Base-by-base conservation (phyloP, 2,888 invertebrate species). In the Drosophila lacicola region DNA sequence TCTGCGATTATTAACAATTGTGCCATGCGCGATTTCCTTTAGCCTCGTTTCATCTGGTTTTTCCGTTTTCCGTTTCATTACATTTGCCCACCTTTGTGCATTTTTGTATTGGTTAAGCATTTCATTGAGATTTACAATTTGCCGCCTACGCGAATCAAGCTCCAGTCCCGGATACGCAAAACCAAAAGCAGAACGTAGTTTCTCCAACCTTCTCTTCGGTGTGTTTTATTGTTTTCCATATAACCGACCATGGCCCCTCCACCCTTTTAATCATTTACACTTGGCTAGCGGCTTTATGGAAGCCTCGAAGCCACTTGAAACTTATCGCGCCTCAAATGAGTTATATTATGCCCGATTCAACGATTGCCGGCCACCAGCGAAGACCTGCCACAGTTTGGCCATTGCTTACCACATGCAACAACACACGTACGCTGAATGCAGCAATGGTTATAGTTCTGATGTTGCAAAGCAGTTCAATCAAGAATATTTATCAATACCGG, bases 1-100 rank as follows among this genome's bases (percentile, higher is more conserved):
- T 39, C 54, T 36, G 45, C 64, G 74, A 63, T 82, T 88, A 88
- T 85, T 82, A 85, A 85, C 88, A 82, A 82, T 78, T 71, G 74
- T 46, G 60, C 49, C 64, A 61, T 62, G 80, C 67, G 73, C 80
- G 74, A 75, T 77, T 77, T 71, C 56, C 54, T 57, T 77, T 51
- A 17, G 54, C 58, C 53, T 25, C 62, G 54, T 65, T 68, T 71
- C 71, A 82, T 64, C 34, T 42, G 39, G 46, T 50, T 61, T 54
- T 64, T 50, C 53, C 72, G 61, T 69, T 84, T 88, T 85, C 80
- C 85, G 53, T 70, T 85, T 88, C 88, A 84, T 78, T 74, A 70
- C 75, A 50, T 68, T 72, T 68, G 51, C 74, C 54, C 77, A 74
- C 77, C 74, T 74, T 76, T 76, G 45, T 66, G 53, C 65, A 36